Evolutionary conservation across 2,797 vertebrate genomes (phyloP).

Genomic region (Xenops minutus): DNA sequence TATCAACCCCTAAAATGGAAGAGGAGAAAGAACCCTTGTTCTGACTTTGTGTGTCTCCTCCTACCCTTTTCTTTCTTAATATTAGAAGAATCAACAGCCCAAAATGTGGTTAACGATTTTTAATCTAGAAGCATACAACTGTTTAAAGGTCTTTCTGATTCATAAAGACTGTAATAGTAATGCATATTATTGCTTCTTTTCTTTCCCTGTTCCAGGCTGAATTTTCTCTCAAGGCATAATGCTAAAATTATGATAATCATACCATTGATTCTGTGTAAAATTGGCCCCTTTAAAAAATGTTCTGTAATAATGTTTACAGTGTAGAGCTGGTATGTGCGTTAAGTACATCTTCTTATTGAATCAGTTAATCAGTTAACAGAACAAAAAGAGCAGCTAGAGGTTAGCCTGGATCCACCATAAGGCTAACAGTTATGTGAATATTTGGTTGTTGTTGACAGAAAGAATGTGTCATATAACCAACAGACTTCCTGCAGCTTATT

Average conservation of each 20-base stretch:
- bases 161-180: neutral
- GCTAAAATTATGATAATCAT: neutral
- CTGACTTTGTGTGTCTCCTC: neutral
- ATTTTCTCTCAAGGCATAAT: neutral
- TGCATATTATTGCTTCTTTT: neutral
- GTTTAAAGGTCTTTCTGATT: neutral
- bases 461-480: neutral
- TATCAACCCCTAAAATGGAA: neutral
- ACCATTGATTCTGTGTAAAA: neutral
- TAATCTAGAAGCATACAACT: neutral
- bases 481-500: neutral
- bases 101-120: neutral
- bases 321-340: neutral
- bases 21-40: neutral
- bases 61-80: neutral
- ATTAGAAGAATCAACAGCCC: neutral
- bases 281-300: neutral
- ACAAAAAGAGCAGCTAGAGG: neutral
- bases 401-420: neutral
- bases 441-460: neutral
- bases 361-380: neutral
- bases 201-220: neutral
- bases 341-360: neutral
- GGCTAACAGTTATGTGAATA: neutral
- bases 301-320: neutral